These are phyloP conservation scores for Drosophila ustulata DNA, from an alignment of 2,888 invertebrate species.

Conservation along the genomic window DNA sequence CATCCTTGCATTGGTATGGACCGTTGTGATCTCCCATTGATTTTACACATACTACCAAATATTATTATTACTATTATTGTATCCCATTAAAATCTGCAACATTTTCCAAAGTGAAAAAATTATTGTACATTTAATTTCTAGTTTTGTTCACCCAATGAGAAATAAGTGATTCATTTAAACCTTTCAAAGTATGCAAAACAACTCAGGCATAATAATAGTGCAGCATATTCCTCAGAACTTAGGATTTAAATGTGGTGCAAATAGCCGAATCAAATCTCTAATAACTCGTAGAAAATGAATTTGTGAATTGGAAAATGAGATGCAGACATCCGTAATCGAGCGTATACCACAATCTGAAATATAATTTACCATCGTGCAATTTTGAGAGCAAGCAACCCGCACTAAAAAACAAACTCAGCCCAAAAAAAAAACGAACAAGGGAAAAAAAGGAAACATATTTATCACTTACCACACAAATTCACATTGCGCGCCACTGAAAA, in stretches of 20 bases:
- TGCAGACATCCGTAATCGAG: conserved; percentile 22
- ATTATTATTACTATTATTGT: conserved; percentile 50
- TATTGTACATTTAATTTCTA: not conserved
- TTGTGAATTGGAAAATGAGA: conserved; percentile 19
- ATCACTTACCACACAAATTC: conserved; percentile 66
- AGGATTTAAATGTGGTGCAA: not conserved
- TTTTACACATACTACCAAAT: conserved; percentile 55
- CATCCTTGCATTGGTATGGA: conserved; percentile 1
- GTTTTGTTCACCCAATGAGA: too few species aligned
- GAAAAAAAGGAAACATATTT: conserved; percentile 48
- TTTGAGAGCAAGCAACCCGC: conserved; percentile 36
- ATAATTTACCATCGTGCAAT: conserved; percentile 31
- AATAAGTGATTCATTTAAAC: too few species aligned
- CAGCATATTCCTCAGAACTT: not conserved
- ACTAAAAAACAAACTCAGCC: conserved; percentile 5
- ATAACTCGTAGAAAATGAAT: not conserved
- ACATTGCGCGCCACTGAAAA: conserved; percentile 38
- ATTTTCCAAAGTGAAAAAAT: conserved; percentile 54
- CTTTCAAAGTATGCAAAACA: not conserved
- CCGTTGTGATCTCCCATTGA: conserved; percentile 31
- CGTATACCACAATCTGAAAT: conserved; percentile 20
- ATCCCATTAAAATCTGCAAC: conserved; percentile 61
- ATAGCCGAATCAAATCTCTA: not conserved
- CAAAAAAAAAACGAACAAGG: conserved; percentile 3
- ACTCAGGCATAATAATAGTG: not conserved